Conservation (phyloP, 2,113 vertebrate species). For the Misgurnus mizolepis region DNA sequence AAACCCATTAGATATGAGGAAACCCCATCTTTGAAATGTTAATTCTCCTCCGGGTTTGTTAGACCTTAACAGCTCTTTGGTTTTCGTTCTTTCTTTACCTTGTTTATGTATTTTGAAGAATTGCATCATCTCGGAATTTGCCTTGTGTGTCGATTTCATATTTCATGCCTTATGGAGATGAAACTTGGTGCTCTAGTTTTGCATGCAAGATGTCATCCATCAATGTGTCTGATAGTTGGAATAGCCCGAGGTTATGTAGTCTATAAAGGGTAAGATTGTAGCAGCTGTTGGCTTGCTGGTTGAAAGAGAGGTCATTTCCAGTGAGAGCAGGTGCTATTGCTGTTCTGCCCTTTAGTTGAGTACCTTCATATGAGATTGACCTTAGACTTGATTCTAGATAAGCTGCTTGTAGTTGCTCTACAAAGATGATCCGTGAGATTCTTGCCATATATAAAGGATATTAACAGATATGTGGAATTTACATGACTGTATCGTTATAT, state of each 20-base stretch:
- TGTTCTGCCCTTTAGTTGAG: slow-evolving; percentile 42
- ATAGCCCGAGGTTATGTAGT: slow-evolving; percentile 37
- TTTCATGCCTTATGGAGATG: slow-evolving; percentile 13
- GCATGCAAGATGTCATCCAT: slow-evolving; percentile 45
- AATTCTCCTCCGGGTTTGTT: no score
- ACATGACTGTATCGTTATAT: no score
- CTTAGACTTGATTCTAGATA: slow-evolving; percentile 43
- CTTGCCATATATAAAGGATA: background rate
- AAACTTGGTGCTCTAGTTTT: slow-evolving; percentile 49
- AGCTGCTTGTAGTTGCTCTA: background rate
- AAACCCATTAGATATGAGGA: no score
- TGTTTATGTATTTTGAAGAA: background rate
- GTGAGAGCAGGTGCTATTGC: slow-evolving; percentile 34
- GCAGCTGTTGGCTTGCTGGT: slow-evolving; percentile 44
- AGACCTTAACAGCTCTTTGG: background rate
- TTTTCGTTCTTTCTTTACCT: no score
- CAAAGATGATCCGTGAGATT: background rate
- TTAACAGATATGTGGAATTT: background rate
- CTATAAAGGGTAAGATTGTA: slow-evolving; percentile 43
- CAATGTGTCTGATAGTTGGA: slow-evolving; percentile 32
- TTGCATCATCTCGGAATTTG: background rate
- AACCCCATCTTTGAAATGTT: no score
- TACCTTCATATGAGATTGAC: slow-evolving; percentile 17
- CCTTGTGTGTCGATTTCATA: slow-evolving; percentile 3
- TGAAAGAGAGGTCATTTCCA: slow-evolving; percentile 50